These are phyloP conservation scores for Spea bombifrons DNA, from an alignment of 2,113 vertebrate genomes.

Conservation along the genomic window DNA sequence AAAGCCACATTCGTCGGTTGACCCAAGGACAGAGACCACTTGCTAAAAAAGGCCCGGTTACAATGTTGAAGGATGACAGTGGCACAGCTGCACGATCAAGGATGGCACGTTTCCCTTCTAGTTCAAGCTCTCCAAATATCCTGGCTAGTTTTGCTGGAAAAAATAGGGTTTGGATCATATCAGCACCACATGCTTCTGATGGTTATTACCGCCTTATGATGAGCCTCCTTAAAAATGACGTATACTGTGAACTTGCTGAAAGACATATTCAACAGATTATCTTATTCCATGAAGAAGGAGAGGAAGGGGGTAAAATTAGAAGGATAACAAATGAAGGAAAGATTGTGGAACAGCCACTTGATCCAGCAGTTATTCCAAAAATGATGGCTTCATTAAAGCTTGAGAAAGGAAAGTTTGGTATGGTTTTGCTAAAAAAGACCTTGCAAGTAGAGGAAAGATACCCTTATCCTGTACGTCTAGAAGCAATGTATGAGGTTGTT, in stretches of 20 bases:
- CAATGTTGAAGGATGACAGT: slow-evolving; percentile 76
- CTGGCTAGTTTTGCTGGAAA: slow-evolving; percentile 91
- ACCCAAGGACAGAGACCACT: slow-evolving; percentile 55
- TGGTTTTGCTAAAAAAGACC: slow-evolving; percentile 94
- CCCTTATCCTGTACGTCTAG: slow-evolving; percentile 92
- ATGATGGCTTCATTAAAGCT: slow-evolving; percentile 92
- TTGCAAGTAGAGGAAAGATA: slow-evolving; percentile 93
- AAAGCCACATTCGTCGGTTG: slow-evolving; percentile 39
- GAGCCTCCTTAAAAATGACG: slow-evolving; percentile 88
- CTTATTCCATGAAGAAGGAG: slow-evolving; percentile 89
- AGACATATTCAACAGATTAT: slow-evolving; percentile 92
- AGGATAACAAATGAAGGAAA: slow-evolving; percentile 87
- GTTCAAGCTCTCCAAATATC: slow-evolving; percentile 82
- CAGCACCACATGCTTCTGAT: slow-evolving; percentile 88
- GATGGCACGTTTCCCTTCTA: slow-evolving; percentile 71
- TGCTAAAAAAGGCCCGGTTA: slow-evolving; percentile 50
- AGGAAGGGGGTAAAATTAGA: slow-evolving; percentile 84
- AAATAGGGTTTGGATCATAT: slow-evolving; percentile 89
- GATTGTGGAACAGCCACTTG: slow-evolving; percentile 85
- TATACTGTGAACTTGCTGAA: slow-evolving; percentile 93
- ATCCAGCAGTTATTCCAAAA: slow-evolving; percentile 81
- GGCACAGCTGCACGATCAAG: slow-evolving; percentile 66
- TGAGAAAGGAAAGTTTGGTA: slow-evolving; percentile 94
- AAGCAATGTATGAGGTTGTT: slow-evolving; percentile 93
- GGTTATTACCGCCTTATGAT: slow-evolving; percentile 97